Percentiles rank a stretch among this genome's conserved stretches.
These are phyloP conservation scores for Cladopsammia gracilis DNA, from an alignment of 64 coral and sea anemone genomes.

Conservation along the genomic window DNA sequence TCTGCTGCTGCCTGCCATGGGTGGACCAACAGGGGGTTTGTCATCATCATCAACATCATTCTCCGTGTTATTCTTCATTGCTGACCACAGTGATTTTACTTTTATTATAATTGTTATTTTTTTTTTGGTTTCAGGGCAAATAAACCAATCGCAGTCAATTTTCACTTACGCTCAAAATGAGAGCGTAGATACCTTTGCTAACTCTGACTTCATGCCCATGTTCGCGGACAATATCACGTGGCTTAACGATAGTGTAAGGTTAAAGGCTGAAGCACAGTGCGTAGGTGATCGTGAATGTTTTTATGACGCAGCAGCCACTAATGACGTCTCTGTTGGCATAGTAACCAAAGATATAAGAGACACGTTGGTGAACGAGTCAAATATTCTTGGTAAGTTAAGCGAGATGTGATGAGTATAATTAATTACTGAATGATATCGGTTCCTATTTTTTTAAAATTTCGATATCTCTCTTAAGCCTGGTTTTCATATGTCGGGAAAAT, in stretches of 20 bases:
- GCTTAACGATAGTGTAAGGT: neutral
- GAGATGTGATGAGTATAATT: too few relatives aligned
- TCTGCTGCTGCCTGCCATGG: too few relatives aligned
- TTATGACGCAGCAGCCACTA: conserved; percentile 56
- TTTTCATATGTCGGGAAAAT: too few relatives aligned
- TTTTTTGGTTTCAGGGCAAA: conserved; percentile 45
- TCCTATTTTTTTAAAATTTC: too few relatives aligned
- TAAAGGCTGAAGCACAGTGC: conserved; percentile 14
- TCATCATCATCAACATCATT: too few relatives aligned
- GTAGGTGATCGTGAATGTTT: conserved; percentile 35
- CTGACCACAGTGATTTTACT: neutral
- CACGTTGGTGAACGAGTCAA: conserved; percentile 47
- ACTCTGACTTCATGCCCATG: conserved; percentile 19
- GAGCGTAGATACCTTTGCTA: conserved; percentile 13
- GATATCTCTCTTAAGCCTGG: too few relatives aligned
- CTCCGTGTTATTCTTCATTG: too few relatives aligned
- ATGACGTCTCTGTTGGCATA: conserved; percentile 35
- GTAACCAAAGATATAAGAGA: conserved; percentile 15
- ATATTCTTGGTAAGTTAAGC: conserved; percentile 7
- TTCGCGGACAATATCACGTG: conserved; percentile 59
- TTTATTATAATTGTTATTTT: too few relatives aligned
- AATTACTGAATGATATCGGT: too few relatives aligned
- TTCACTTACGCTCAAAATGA: conserved; percentile 44
- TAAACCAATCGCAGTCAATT: conserved; percentile 34
- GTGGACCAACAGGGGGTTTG: too few relatives aligned